Percentiles rank a stretch among this genome's conserved stretches.
Evolutionary conservation across 2,888 invertebrate species (phyloP).

Genomic region (Neocrepidodera transversa): DNA sequence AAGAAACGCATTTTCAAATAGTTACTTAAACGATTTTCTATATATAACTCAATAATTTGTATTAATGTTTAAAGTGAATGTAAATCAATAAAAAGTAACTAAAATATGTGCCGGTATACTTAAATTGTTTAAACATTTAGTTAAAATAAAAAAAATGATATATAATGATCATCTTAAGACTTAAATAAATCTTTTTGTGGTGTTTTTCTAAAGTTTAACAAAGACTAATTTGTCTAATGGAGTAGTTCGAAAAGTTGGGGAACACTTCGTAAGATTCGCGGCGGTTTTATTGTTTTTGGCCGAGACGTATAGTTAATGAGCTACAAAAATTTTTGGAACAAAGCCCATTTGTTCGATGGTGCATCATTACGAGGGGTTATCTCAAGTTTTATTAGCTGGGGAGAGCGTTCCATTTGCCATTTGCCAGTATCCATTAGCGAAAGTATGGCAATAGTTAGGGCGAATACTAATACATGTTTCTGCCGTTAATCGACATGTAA

Average conservation of each 20-base stretch:
- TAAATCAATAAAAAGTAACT: no score
- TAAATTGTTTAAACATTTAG: no score
- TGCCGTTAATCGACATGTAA: constrained; percentile 28
- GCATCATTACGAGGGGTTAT: constrained; percentile 28
- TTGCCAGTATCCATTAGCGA: constrained; percentile 28
- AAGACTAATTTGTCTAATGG: not conserved
- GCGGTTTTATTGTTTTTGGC: constrained; percentile 4
- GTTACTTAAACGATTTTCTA: no score
- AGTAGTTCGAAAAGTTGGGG: not conserved
- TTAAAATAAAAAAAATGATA: no score
- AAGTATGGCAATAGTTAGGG: constrained; percentile 14
- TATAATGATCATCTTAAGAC: no score
- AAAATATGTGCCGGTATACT: no score
- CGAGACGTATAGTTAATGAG: constrained; percentile 11
- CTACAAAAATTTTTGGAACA: constrained; percentile 21
- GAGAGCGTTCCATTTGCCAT: constrained; percentile 28
- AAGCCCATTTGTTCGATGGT: constrained; percentile 17
- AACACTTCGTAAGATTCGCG: not conserved
- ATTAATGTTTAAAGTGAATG: no score
- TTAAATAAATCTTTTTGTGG: no score
- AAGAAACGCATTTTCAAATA: no score
- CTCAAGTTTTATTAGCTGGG: constrained; percentile 28
- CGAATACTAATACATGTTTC: constrained; percentile 24
- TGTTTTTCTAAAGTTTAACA: not conserved
- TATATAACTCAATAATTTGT: no score